These are phyloP conservation scores for Gambusia affinis DNA, from an alignment of 2,113 vertebrate genomes.

Conservation along the genomic window DNA sequence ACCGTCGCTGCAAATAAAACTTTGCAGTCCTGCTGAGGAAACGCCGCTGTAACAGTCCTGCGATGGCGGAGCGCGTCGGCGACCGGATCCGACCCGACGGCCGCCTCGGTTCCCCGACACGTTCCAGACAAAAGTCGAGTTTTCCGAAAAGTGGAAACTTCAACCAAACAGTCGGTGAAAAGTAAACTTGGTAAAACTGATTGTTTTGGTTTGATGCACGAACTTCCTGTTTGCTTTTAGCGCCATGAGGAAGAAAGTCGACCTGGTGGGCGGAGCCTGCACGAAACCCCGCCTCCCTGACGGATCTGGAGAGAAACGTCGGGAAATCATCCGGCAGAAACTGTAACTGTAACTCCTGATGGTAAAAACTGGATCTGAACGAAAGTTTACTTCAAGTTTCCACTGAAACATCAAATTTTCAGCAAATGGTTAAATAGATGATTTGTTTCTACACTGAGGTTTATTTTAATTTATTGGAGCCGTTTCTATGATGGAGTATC, in stretches of 20 bases:
- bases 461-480: no score
- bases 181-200: slow-evolving; percentile 47
- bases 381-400: no score
- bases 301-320: neutral
- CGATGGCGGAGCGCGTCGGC: slow-evolving; percentile 39
- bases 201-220: slow-evolving; percentile 53
- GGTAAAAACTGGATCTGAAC: no score
- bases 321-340: neutral
- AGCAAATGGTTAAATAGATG: no score
- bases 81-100: neutral
- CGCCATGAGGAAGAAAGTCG: no score
- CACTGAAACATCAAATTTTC: no score
- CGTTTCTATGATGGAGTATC: no score
- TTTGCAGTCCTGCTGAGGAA: slow-evolving; percentile 76
- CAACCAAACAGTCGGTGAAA: slow-evolving; percentile 59
- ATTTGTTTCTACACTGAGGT: no score
- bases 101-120: slow-evolving; percentile 46
- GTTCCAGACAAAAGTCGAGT: slow-evolving; percentile 11
- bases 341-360: no score
- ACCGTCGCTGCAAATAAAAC: slow-evolving; percentile 83
- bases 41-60: slow-evolving; percentile 74
- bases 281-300: neutral
- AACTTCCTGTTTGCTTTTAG: slow-evolving; percentile 2
- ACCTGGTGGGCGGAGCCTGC: no score
- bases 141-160: slow-evolving; percentile 42